A percentile compares a stretch with the other conserved stretches of the same genome.
Evolutionary conservation across 1,140 invertebrate genomes (phyloP).

Genomic region (Oreohelix idahoensis): DNA sequence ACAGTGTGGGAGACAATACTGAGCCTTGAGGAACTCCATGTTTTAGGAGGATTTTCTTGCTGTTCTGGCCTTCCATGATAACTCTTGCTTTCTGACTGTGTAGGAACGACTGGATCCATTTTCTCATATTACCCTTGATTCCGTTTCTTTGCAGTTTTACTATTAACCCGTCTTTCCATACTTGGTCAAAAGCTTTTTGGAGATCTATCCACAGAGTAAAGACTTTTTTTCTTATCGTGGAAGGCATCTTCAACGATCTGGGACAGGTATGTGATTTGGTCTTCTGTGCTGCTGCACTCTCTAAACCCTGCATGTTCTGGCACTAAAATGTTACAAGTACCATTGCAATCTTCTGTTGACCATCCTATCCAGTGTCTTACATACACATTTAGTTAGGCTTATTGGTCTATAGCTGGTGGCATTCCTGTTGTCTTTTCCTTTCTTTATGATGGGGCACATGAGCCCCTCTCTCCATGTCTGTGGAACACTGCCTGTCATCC

Average conservation of each 20-base stretch:
- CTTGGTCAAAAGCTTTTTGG: background rate
- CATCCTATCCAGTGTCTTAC: background rate
- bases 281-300: too few relatives aligned
- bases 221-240: background rate
- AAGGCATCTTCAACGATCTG: background rate
- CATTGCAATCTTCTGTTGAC: too few relatives aligned
- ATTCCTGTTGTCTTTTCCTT: background rate
- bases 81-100: background rate
- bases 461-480: background rate
- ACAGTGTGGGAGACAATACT: slow-evolving; percentile 43
- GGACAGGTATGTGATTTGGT: too few relatives aligned
- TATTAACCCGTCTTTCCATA: background rate
- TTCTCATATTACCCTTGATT: background rate
- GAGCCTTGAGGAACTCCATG: slow-evolving; percentile 44
- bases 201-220: background rate
- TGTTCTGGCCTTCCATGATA: background rate
- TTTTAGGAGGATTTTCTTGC: slow-evolving; percentile 6
- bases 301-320: too few relatives aligned
- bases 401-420: background rate
- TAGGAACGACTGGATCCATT: background rate
- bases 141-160: background rate
- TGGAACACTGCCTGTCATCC: background rate
- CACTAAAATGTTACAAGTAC: too few relatives aligned
- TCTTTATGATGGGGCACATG: background rate
- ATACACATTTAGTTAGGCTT: background rate